Evolutionary conservation across 2,113 vertebrate genomes (phyloP), one percentile per base, ranked within the genome.

Genomic region (Erythrocercus mccallii): DNA sequence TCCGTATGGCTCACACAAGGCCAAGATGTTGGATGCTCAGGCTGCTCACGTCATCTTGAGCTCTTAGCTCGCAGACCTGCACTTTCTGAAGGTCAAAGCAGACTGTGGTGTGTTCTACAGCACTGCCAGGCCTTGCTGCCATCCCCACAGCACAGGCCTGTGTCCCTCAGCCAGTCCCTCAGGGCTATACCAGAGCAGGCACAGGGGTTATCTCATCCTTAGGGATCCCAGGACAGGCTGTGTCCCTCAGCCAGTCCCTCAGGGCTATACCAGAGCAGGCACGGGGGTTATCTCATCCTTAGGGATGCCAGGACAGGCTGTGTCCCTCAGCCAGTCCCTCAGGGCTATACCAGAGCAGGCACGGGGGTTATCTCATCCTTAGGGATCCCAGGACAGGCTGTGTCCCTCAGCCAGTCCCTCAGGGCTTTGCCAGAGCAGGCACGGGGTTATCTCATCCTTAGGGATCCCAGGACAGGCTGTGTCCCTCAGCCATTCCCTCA

Each of bases 1-100:
- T 76, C 73, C 47, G 4, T 11, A 5, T 4, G 30, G n/a, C 48
- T 53, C 1, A 0, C 47, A 33, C 12, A 18, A 45, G 64, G 84
- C 50, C 20, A 30, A 19, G 68, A 4, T 40, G 27, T 15, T n/a
- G 40, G 17, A 31, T 40, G 25, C 25, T 86, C 48, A 60, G 42
- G 66, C 50, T 83, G 60, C 42, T 78, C 14, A 8, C 6, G 0
- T 65, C 69, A 6, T 20, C 37, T 12, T 11, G 62, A 80, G 58
- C 54, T 37, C 28, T 65, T 24, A 4, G 17, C 42, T 51, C 47
- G n/a, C 89, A 74, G 60, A 18, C 42, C 45, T 53, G 28, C n/a
- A 25, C 17, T 42, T 88, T 62, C 45, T 42, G 64, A 76, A 71
- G 27, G 45, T 40, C 35, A 44, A 8, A 76, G 70, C 58, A 72